These are phyloP conservation scores for Dasypus novemcinctus DNA, from an alignment of 2,113 vertebrate species.

Conservation along the genomic window DNA sequence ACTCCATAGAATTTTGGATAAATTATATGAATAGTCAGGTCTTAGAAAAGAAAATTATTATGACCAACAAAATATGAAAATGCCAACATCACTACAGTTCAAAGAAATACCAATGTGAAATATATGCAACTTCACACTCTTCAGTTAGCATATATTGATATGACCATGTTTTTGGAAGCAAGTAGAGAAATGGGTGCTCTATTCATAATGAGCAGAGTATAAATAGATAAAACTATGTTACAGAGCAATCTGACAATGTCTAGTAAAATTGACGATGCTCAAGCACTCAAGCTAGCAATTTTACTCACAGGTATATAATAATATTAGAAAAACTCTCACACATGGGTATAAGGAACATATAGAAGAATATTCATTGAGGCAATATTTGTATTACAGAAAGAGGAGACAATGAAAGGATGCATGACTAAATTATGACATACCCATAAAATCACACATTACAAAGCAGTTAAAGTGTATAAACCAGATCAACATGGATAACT, in stretches of 20 bases:
- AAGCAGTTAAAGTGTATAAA: not conserved
- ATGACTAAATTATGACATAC: not conserved
- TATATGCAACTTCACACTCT: not conserved
- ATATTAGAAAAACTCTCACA: not conserved
- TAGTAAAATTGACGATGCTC: not conserved
- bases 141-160: not conserved
- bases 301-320: not conserved
- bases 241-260: not conserved
- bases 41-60: not conserved
- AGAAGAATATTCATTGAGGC: not conserved
- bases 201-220: not conserved
- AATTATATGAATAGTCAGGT: not conserved
- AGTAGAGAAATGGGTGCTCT: not conserved
- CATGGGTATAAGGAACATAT: not conserved
- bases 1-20: not conserved
- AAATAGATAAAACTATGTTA: not conserved
- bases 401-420: not conserved
- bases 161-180: not conserved
- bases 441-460: not conserved
- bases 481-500: not conserved
- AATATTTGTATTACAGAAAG: not conserved
- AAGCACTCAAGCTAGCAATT: not conserved
- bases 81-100: not conserved
- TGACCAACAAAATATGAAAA: not conserved
- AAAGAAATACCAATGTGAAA: not conserved